A percentile compares a stretch with the other conserved stretches of the same genome.
phyloP scores from a whole-genome alignment of 2,797 vertebrate species.

The Naso thynnoides region DNA sequence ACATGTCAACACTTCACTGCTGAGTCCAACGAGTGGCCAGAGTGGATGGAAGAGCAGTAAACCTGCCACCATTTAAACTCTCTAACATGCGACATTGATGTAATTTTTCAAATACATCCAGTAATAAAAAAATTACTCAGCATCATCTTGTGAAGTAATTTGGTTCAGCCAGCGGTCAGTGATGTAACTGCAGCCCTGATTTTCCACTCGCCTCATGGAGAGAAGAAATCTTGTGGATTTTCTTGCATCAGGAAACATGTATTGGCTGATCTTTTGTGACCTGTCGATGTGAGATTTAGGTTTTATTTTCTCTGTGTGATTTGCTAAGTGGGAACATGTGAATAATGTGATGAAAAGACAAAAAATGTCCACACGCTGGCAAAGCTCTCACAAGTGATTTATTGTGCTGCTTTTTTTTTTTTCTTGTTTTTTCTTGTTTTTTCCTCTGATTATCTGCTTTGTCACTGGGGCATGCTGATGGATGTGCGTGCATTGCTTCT shows the following conservation, averaged over 20 bases:
- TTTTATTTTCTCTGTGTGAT: neutral
- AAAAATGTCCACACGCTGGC: too few relatives aligned
- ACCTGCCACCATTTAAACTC: neutral
- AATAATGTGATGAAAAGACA: too few relatives aligned
- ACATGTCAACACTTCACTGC: neutral
- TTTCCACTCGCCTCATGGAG: too few relatives aligned
- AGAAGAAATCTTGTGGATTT: neutral
- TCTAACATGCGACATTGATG: neutral
- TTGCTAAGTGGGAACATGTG: neutral
- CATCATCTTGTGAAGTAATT: constrained; percentile 41
- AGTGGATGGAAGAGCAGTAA: neutral
- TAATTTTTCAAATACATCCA: neutral
- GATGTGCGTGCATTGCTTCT: too few relatives aligned
- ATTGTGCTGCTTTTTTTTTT: too few relatives aligned
- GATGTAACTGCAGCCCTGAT: too few relatives aligned
- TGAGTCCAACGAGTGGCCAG: neutral
- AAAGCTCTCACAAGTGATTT: too few relatives aligned
- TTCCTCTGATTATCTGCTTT: too few relatives aligned
- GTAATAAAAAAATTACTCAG: constrained; percentile 11
- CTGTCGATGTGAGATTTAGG: neutral
- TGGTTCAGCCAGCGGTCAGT: neutral
- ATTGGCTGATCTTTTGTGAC: neutral
- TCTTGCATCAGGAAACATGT: neutral
- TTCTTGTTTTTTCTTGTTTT: too few relatives aligned
- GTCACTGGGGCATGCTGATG: too few relatives aligned